Evolutionary conservation across 2,113 vertebrate genomes (phyloP).

Genomic region (Pluvialis apricaria): DNA sequence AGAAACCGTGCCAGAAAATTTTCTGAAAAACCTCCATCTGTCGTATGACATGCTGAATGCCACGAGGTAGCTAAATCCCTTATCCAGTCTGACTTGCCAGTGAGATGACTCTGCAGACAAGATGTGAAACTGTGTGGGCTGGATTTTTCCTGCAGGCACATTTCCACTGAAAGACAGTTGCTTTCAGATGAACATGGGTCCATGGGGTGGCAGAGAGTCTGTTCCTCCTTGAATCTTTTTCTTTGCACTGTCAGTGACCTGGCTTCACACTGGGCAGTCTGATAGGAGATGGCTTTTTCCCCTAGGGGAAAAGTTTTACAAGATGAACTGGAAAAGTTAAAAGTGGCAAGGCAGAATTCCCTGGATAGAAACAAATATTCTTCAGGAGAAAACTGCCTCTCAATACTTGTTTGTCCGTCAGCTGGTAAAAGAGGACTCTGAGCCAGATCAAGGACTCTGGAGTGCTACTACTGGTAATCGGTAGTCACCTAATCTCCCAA

Average conservation of each 20-base stretch:
- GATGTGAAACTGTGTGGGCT: not conserved
- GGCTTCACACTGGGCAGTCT: not conserved
- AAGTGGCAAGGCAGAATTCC: not conserved
- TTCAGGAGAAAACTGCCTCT: not conserved
- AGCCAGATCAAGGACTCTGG: not conserved
- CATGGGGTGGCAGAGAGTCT: not conserved
- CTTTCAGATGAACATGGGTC: not conserved
- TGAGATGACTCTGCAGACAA: not conserved
- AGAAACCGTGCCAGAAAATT: not conserved
- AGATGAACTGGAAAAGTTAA: not conserved
- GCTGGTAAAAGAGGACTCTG: not conserved
- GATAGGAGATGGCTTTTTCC: not conserved
- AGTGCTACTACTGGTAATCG: not conserved
- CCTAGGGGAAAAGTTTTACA: not conserved
- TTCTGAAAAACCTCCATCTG: constrained; percentile 35
- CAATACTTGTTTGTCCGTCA: not conserved
- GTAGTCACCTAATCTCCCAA: fast-evolving
- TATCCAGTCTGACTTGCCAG: not conserved
- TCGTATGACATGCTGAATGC: not conserved
- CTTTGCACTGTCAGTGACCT: not conserved
- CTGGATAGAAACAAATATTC: not conserved
- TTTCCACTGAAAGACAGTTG: not conserved
- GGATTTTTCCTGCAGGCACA: not conserved
- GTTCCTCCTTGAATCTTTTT: not conserved
- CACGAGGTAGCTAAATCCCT: not conserved